These are phyloP conservation scores for Uropetala carovei DNA, from an alignment of 2,888 invertebrate species.

Conservation along the genomic window DNA sequence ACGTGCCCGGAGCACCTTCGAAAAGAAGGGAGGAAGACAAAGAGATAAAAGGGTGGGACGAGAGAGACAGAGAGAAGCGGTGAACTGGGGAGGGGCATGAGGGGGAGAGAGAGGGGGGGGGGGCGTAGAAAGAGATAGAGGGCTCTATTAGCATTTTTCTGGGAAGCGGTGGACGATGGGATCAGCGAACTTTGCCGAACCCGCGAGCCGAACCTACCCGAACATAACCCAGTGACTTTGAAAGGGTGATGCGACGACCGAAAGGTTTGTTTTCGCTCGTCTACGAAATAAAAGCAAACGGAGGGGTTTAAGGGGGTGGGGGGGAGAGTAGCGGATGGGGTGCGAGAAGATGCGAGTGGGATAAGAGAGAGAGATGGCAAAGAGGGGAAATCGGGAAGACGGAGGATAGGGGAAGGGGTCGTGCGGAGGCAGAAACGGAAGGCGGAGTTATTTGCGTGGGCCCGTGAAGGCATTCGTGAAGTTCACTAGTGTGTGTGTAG, in stretches of 20 bases:
- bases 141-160: not conserved
- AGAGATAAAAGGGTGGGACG: not conserved
- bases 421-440: no score
- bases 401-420: no score
- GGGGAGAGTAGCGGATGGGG: no score
- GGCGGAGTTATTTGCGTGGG: no score
- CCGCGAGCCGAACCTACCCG: slow-evolving; percentile 35
- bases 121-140: not conserved
- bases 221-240: slow-evolving; percentile 47
- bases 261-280: slow-evolving; percentile 37
- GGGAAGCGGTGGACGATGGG: slow-evolving; percentile 10
- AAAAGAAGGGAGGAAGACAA: not conserved
- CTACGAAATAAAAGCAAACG: not conserved
- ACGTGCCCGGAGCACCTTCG: not conserved
- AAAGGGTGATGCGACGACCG: slow-evolving; percentile 13
- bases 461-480: no score
- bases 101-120: not conserved
- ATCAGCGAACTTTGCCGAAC: slow-evolving; percentile 23
- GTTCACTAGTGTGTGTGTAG: no score
- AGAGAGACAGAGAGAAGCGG: not conserved
- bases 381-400: no score
- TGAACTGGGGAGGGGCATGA: not conserved
- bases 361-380: not conserved
- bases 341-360: not conserved
- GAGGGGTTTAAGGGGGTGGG: no score